Conservation (phyloP, 2,797 vertebrate genomes). For the Sebastes diploproa region DNA sequence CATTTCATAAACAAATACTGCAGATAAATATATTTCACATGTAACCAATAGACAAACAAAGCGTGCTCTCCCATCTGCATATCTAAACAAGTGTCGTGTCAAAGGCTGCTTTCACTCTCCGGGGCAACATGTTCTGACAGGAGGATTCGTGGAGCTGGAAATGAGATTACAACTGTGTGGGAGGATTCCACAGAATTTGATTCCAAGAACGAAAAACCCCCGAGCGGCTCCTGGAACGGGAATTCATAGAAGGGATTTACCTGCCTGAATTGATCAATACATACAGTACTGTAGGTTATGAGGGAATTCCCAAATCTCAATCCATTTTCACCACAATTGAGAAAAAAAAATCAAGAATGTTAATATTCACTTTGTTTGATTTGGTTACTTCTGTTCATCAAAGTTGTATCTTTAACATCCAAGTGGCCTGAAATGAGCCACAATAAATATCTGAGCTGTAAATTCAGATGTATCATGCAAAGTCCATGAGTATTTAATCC, state of each 20-base stretch:
- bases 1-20: constrained; percentile 20
- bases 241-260: not conserved
- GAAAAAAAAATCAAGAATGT: not conserved
- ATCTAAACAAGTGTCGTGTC: constrained; percentile 21
- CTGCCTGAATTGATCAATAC: not conserved
- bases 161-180: not conserved
- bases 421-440: not conserved
- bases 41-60: constrained; percentile 18
- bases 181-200: not conserved
- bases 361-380: not conserved
- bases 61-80: not conserved
- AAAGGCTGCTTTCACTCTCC: constrained; percentile 33
- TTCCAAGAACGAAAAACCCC: not conserved
- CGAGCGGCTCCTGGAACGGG: not conserved
- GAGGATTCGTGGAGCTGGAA: constrained; percentile 10
- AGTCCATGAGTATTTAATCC: no score
- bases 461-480: no score
- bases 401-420: not conserved
- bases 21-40: constrained; percentile 16
- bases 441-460: not conserved
- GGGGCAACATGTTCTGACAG: constrained; percentile 30
- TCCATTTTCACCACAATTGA: not conserved
- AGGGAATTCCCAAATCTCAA: not conserved
- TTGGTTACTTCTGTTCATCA: not conserved
- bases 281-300: not conserved